These are phyloP conservation scores for Heliothis subflexa DNA, from an alignment of 1,140 invertebrate genomes.

Conservation along the genomic window DNA sequence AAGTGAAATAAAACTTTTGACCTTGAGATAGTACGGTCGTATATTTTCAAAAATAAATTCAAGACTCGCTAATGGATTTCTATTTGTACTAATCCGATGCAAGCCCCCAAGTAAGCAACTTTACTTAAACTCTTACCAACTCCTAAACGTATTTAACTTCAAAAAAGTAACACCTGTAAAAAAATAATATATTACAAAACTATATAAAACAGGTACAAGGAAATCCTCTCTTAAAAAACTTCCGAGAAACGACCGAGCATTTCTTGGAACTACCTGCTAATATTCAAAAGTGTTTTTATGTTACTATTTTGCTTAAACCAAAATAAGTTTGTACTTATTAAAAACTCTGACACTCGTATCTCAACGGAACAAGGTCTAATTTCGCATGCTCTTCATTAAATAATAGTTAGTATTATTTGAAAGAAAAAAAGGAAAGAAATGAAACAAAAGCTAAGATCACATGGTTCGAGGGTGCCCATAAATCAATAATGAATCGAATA, in stretches of 20 bases:
- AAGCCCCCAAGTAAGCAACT: background rate
- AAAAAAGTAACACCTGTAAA: constrained; percentile 27
- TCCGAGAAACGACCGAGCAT: constrained; percentile 56
- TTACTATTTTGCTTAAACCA: constrained; percentile 36
- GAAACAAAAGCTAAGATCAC: constrained; percentile 54
- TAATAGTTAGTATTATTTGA: background rate
- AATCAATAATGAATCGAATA: constrained; percentile 55
- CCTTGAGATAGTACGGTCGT: no score
- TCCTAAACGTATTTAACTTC: background rate
- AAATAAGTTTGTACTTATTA: background rate
- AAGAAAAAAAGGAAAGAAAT: constrained; percentile 46
- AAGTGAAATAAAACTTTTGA: no score
- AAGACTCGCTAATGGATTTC: no score
- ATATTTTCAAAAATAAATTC: no score
- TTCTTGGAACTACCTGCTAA: constrained; percentile 66
- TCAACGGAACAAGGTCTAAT: background rate
- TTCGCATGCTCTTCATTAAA: background rate
- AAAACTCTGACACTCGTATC: constrained; percentile 1
- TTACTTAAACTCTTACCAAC: background rate
- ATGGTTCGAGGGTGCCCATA: constrained; percentile 47
- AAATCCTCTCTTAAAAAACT: constrained; percentile 52
- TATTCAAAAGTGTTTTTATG: constrained; percentile 40
- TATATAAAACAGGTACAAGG: constrained; percentile 33
- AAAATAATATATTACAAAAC: constrained; percentile 40
- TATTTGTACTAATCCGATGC: no score